Conservation (phyloP, 1,140 invertebrate species). For the Tetragonula clypearis region DNA sequence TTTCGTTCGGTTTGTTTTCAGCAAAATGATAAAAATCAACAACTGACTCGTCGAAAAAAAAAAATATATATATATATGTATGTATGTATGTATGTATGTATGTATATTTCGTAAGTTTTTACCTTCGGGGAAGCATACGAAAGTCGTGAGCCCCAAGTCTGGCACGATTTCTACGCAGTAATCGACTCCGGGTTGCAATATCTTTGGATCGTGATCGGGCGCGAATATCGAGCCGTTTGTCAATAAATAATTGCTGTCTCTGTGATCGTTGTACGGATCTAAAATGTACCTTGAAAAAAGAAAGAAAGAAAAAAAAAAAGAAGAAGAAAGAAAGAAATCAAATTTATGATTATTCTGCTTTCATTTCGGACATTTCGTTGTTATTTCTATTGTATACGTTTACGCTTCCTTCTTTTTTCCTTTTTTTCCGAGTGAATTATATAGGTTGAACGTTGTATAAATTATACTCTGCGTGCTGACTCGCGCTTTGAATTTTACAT, state of each 20-base stretch:
- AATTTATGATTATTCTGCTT: neutral
- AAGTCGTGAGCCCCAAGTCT: constrained; percentile 74
- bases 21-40: neutral
- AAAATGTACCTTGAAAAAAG: constrained; percentile 80
- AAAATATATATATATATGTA: no score
- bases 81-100: no score
- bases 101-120: neutral
- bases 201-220: constrained; percentile 76
- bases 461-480: neutral
- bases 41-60: neutral
- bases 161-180: constrained; percentile 82
- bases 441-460: no score
- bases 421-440: no score
- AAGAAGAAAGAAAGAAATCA: neutral
- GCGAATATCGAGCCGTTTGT: constrained; percentile 84
- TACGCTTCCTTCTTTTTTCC: neutral
- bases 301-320: neutral
- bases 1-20: neutral
- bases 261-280: constrained; percentile 78
- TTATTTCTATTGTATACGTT: neutral
- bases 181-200: constrained; percentile 81
- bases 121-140: constrained; percentile 80
- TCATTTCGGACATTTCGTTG: neutral
- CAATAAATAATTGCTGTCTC: constrained; percentile 83
- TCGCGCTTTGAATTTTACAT: neutral